phyloP scores from a whole-genome alignment of 2,113 vertebrate genomes.

The Spilogale gracilis region DNA sequence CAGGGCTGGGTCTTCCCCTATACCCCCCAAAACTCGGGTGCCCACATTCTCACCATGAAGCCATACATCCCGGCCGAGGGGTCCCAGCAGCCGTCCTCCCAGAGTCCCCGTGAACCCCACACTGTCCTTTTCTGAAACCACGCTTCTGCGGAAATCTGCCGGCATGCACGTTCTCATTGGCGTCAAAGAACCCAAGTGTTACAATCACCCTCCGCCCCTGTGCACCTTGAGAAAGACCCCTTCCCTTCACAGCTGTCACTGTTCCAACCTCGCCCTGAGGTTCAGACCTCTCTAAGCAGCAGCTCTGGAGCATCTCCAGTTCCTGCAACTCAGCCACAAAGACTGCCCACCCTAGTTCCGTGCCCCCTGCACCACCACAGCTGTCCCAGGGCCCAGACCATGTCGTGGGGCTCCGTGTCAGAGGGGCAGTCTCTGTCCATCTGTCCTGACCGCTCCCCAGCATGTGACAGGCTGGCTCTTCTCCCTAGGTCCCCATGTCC shows the following conservation, averaged over 20 bases:
- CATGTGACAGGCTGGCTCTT: no score
- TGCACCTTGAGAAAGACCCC: not conserved
- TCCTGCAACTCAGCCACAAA: not conserved
- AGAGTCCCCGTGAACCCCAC: not conserved
- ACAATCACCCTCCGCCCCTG: fast-evolving
- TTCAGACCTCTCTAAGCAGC: not conserved
- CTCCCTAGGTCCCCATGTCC: not conserved
- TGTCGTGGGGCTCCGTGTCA: fast-evolving
- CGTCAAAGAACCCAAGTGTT: not conserved
- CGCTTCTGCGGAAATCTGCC: not conserved
- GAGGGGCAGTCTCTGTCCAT: not conserved
- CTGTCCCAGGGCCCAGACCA: not conserved
- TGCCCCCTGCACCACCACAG: no score
- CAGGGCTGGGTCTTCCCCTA: not conserved
- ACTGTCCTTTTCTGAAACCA: fast-evolving
- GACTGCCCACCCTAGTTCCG: no score
- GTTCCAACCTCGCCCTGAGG: not conserved
- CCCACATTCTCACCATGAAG: not conserved
- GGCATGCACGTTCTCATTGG: not conserved
- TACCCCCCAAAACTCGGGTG: no score
- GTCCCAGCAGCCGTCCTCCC: not conserved
- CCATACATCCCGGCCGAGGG: not conserved
- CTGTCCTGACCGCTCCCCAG: fast-evolving
- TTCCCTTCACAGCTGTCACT: not conserved
- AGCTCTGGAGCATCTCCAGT: not conserved